Evolutionary conservation across 2,113 vertebrate genomes (phyloP).

Genomic region (Indicator maculatus): DNA sequence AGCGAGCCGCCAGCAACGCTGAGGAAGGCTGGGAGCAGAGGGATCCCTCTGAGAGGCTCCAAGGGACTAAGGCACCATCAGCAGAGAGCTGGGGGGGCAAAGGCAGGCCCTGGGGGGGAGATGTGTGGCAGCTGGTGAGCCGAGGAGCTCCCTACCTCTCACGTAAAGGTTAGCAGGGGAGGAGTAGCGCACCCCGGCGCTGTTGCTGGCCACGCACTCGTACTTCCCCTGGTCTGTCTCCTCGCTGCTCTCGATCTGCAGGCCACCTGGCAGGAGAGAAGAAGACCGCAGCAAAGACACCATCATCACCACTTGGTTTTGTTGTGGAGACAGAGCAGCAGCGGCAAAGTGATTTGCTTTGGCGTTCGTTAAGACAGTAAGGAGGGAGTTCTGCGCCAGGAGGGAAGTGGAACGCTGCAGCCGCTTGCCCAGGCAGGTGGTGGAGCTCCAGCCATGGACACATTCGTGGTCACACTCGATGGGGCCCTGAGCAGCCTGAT

Average conservation of each 20-base stretch:
- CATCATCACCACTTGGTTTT: not conserved
- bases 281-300: conserved; percentile 41
- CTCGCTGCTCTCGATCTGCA: conserved; percentile 99
- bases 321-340: not conserved
- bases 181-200: conserved; percentile 96
- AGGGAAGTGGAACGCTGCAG: too few species aligned
- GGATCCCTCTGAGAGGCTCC: not conserved
- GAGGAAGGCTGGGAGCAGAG: rapidly evolving
- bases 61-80: not conserved
- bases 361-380: too few species aligned
- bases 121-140: conserved; percentile 53
- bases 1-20: not conserved
- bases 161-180: conserved; percentile 99
- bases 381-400: too few species aligned
- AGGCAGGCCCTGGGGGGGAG: conserved; percentile 12
- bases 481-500: too few species aligned
- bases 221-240: conserved; percentile 99
- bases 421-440: too few species aligned
- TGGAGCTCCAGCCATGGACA: too few species aligned
- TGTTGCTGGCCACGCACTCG: conserved; percentile 97
- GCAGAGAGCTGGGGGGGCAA: conserved; percentile 10
- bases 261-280: conserved; percentile 84
- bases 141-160: conserved; percentile 94
- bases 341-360: rapidly evolving
- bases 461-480: too few species aligned